Evolutionary conservation across 2,113 vertebrate species (phyloP), one percentile per base, ranked within the genome.

Genomic region (Acanthochromis polyacanthus): DNA sequence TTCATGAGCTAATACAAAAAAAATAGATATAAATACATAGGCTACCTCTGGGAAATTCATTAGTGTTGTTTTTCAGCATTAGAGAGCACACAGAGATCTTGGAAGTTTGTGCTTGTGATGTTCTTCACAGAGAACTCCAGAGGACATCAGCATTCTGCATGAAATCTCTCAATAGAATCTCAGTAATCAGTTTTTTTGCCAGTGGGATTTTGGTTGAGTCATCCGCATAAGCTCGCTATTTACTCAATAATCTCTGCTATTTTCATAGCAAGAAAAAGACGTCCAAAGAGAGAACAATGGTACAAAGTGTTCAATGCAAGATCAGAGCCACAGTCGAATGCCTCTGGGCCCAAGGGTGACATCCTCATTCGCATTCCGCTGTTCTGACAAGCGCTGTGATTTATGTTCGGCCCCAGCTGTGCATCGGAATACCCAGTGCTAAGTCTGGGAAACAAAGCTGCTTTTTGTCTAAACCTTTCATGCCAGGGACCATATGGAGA

Each of bases 301-400:
- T 30, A 63, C 64, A 76, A 82, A 82, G 36, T 9, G 40, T 12
- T 67, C 9, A 3, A 53, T 80, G n/a, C 6, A 5, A 73, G 63
- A 64, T 78, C 28, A 74, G 52, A 78, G 57, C 22, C 14, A 8
- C 25, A 28, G 46, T 61, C 75, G n/a, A 82, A 60, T 70, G 71
- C 66, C 10, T 25, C n/a, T 6, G 22, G 55, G 58, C 72, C 58
- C 38, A 2, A 20, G 71, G 86, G 67, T 12, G 23, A 76, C 57
- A 15, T 76, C 79, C 45, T 71, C 66, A 60, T 64, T 57, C 25
- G 16, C 25, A 32, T 17, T 17, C 59, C 45, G 32, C 15, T 17
- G 32, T 67, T 60, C 50, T 6, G 11, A 71, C 56, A n/a, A 51
- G 69, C 23, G 2, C 36, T 60, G 17, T 67, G 55, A 71, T 78